Evolutionary conservation across 2,797 vertebrate genomes (phyloP).

Genomic region (Pseudomugil tenellus): DNA sequence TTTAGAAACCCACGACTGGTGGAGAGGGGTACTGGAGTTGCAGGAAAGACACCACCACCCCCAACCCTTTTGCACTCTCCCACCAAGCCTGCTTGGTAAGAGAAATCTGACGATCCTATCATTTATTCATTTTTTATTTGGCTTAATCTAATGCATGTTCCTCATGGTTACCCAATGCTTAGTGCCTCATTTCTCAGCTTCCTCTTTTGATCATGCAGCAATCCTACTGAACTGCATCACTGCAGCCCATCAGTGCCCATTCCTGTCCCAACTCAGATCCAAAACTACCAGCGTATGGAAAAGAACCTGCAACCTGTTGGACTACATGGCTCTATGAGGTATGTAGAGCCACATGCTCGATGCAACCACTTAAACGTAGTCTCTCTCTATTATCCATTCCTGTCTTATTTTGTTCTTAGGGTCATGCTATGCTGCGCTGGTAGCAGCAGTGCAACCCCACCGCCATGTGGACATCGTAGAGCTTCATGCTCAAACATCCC

Average conservation of each 20-base stretch:
- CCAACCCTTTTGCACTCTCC: constrained; percentile 82
- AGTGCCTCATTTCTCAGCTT: constrained; percentile 7
- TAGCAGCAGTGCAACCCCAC: constrained; percentile 79
- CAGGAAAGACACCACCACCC: constrained; percentile 83
- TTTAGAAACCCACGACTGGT: constrained; percentile 83
- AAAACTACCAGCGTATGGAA: constrained; percentile 93
- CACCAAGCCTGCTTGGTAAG: constrained; percentile 87
- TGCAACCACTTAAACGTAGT: neutral
- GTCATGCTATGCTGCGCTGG: constrained; percentile 75
- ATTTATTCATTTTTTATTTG: neutral
- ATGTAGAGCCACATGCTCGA: constrained; percentile 36
- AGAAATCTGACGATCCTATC: neutral
- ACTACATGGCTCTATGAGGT: constrained; percentile 83
- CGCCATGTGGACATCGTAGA: constrained; percentile 74
- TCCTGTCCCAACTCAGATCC: constrained; percentile 94
- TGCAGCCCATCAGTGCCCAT: constrained; percentile 89
- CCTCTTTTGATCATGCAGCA: constrained; percentile 62
- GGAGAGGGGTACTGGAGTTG: constrained; percentile 74
- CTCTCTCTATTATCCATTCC: neutral
- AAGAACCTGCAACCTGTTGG: constrained; percentile 88
- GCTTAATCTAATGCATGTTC: neutral
- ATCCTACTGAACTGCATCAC: constrained; percentile 76
- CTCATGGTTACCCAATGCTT: neutral
- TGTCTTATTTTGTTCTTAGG: constrained; percentile 68
- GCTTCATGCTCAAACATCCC: constrained; percentile 69